Conservation (phyloP, 2,888 invertebrate genomes). For the Sturmia bella region DNA sequence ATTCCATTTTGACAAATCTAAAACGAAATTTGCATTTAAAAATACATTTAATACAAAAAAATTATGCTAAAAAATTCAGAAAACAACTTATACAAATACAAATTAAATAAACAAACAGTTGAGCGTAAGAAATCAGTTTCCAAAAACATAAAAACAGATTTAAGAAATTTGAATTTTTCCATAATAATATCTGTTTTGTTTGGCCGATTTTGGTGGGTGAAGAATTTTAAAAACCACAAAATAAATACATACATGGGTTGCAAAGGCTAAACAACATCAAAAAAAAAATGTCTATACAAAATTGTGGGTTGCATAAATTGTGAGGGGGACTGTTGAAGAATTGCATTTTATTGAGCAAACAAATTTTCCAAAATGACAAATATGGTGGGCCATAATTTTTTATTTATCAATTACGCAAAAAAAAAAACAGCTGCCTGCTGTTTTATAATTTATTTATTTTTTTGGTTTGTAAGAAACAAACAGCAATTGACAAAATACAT, state of each 20-base stretch:
- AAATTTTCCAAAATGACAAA: slow-evolving; percentile 64
- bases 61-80: slow-evolving; percentile 60
- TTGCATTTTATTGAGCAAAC: slow-evolving; percentile 45
- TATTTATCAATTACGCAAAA: background rate
- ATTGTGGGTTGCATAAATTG: slow-evolving; percentile 66
- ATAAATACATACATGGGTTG: slow-evolving; percentile 39
- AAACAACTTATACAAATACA: slow-evolving; percentile 19
- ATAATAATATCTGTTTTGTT: slow-evolving; percentile 37
- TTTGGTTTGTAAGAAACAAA: background rate
- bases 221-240: slow-evolving; percentile 55
- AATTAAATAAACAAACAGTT: slow-evolving; percentile 50
- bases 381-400: slow-evolving; percentile 61
- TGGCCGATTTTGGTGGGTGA: slow-evolving; percentile 45
- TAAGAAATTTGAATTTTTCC: slow-evolving; percentile 53
- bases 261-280: slow-evolving; percentile 7
- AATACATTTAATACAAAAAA: slow-evolving; percentile 51
- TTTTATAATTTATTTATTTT: slow-evolving; percentile 22
- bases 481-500: slow-evolving; percentile 47
- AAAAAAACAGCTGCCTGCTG: slow-evolving; percentile 39
- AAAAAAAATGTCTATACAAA: slow-evolving; percentile 23
- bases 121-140: slow-evolving; percentile 16
- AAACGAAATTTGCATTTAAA: slow-evolving; percentile 63
- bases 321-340: slow-evolving; percentile 19
- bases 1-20: slow-evolving; percentile 51
- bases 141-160: slow-evolving; percentile 4